Base-by-base conservation (phyloP, 1,140 invertebrate species). In the Rhizoglyphus robini region DNA sequence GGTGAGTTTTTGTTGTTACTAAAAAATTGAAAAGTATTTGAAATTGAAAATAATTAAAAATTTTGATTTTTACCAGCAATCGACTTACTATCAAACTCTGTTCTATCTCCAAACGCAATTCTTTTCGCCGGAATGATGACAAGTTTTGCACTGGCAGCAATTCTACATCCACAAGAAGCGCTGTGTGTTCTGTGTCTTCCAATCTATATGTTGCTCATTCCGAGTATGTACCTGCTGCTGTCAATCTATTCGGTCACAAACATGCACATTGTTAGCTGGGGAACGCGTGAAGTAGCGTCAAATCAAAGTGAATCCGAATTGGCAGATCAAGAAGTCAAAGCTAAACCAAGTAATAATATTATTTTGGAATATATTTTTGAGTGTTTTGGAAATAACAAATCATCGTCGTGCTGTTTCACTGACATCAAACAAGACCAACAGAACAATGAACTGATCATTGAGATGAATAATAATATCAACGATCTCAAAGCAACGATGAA, bases 191-290 rank as follows among this genome's bases (percentile, higher is more conserved):
- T 96, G 15, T 92, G 88, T 36, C 93, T 92, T 70, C 80, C 92
- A 1, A 87, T 99, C 68, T 99, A 98, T 76, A 83, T 98, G 54
- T 79, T 99, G 11, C 93, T 91, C 31, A 96, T 99, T 71, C 96
- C 96, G 0, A 95, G 93, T 72, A 98, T 97, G 85, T 99, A 98
- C 80, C 81, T 99, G 68, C 83, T 99, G n/a, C 81, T 98, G 70
- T 96, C 96, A 74, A 83, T 99, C 51, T 99, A 97, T 76, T 97
- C 95, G 4, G 85, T 99, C 65, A 95, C 95, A 75, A 99, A 99
- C 79, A 78, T 99, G 57, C 97, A 99, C 74, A 90, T 95, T 67
- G 96, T 99, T 69, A 88, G 94, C 0, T 99, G 96, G 96, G 96
- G 96, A 73, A 98, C 96, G 3, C 82, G 96, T 68, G 96, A 99